phyloP scores from a whole-genome alignment of 37 sponge, comb jelly and placozoan genomes.

The Cliona cf. orientalis region DNA sequence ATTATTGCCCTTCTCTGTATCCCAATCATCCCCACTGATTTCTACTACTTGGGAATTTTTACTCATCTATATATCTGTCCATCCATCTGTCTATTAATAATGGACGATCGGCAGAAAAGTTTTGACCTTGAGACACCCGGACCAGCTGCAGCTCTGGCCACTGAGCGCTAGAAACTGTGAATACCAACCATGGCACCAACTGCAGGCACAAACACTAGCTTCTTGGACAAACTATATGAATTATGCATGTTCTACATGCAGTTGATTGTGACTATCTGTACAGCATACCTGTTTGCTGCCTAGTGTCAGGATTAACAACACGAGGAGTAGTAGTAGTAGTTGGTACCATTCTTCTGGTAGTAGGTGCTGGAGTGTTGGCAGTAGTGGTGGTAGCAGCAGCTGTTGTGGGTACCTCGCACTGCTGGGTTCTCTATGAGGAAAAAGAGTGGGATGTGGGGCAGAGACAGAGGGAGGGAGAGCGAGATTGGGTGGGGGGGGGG shows the following conservation, averaged over 20 bases:
- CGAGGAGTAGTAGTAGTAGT: too few species aligned
- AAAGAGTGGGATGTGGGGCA: constrained; percentile 1
- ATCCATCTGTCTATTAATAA: too few species aligned
- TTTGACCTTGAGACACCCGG: too few species aligned
- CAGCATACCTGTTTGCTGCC: not conserved
- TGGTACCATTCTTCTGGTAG: not conserved
- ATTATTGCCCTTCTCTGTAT: too few species aligned
- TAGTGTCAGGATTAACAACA: not conserved
- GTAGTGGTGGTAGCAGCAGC: not conserved
- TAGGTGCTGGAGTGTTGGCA: not conserved
- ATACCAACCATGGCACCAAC: not conserved
- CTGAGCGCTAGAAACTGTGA: too few species aligned
- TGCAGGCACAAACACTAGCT: not conserved
- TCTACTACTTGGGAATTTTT: too few species aligned
- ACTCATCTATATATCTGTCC: too few species aligned
- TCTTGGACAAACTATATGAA: not conserved
- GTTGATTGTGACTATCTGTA: not conserved
- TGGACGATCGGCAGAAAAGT: too few species aligned
- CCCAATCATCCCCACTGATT: too few species aligned
- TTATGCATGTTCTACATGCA: not conserved
- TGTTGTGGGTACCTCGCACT: not conserved
- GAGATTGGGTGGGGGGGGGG: too few species aligned
- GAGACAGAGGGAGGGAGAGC: not conserved
- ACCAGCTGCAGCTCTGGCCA: too few species aligned
- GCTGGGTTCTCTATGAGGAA: too few species aligned